Conservation (phyloP, 1,140 invertebrate species). For the Tachypleus tridentatus region DNA sequence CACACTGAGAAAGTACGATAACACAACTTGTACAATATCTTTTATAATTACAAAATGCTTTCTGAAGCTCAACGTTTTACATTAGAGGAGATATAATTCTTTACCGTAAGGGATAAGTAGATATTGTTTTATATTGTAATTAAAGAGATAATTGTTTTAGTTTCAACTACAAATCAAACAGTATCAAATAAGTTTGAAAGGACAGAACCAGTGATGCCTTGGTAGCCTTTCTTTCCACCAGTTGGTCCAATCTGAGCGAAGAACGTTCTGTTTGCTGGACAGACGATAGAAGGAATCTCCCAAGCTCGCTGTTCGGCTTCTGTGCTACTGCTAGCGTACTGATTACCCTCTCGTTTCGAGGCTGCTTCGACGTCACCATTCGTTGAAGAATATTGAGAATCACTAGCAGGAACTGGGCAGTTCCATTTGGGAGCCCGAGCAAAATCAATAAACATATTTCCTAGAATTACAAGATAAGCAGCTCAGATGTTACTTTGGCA, state of each 20-base stretch:
- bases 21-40: neutral
- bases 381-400: neutral
- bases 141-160: neutral
- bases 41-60: neutral
- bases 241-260: conserved; percentile 26
- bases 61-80: neutral
- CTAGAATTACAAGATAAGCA: conserved; percentile 27
- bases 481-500: too few species aligned
- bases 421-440: conserved; percentile 78
- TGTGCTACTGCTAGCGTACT: neutral
- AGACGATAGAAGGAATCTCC: conserved; percentile 23
- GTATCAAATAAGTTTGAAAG: neutral
- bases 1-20: too few species aligned
- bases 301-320: conserved; percentile 9
- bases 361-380: neutral
- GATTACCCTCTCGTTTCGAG: neutral
- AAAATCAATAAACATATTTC: conserved; percentile 68
- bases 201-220: conserved; percentile 22
- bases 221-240: conserved; percentile 25
- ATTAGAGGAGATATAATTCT: neutral
- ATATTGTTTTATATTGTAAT: neutral
- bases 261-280: conserved; percentile 26
- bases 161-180: neutral
- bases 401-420: conserved; percentile 47
- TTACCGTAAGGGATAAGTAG: neutral